Evolutionary conservation across 2,113 vertebrate genomes (phyloP).

Genomic region (human): DNA sequence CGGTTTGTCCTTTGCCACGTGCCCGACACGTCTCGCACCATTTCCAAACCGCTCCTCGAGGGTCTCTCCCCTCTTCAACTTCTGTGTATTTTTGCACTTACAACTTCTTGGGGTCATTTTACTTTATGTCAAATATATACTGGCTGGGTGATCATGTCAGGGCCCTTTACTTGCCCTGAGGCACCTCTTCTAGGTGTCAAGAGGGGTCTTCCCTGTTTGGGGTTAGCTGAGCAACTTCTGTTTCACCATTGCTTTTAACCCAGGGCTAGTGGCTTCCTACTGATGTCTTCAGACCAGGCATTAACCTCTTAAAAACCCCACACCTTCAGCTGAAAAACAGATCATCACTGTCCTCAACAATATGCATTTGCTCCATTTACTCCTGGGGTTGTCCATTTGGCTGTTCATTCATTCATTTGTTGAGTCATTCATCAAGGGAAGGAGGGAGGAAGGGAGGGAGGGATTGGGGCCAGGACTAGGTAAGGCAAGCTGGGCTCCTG

Average conservation of each 20-base stretch:
- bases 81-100: not conserved
- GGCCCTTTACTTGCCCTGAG: not conserved
- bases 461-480: not conserved
- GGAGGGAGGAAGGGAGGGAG: not conserved
- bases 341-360: not conserved
- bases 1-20: accelerated
- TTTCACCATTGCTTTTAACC: not conserved
- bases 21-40: accelerated
- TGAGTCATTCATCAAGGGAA: not conserved
- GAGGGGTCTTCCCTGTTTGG: not conserved
- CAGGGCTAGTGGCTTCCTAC: not conserved
- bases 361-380: not conserved
- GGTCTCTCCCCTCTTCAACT: not conserved
- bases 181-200: not conserved
- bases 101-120: not conserved
- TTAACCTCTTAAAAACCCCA: not conserved
- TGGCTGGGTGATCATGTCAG: not conserved
- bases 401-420: not conserved
- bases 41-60: not conserved
- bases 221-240: accelerated
- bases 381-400: not conserved
- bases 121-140: not conserved
- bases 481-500: too few relatives aligned
- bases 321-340: not conserved
- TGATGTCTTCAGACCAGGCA: not conserved